Conservation (phyloP, 2,888 invertebrate species). For the Helleia helle region DNA sequence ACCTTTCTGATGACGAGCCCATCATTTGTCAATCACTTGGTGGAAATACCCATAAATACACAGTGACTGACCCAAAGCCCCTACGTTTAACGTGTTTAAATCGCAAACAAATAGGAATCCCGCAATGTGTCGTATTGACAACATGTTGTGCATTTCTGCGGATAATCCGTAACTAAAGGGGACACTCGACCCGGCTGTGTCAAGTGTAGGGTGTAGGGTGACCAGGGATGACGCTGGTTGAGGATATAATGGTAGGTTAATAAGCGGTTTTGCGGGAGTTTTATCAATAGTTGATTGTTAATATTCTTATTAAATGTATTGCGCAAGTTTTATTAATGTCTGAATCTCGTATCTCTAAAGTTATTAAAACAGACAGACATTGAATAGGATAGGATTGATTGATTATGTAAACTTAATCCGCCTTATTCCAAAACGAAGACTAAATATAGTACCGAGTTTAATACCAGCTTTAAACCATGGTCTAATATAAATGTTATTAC, state of each 20-base stretch:
- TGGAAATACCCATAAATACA: not conserved
- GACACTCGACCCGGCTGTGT: slow-evolving; percentile 39
- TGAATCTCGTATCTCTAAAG: too few species aligned
- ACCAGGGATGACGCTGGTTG: slow-evolving; percentile 27
- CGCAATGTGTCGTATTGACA: slow-evolving; percentile 36
- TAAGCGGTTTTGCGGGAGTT: slow-evolving; percentile 3
- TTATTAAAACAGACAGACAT: too few species aligned
- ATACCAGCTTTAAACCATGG: too few species aligned
- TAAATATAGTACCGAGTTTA: too few species aligned
- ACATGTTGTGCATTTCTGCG: slow-evolving; percentile 62
- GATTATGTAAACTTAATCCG: too few species aligned
- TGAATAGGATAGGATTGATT: too few species aligned
- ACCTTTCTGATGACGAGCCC: too few species aligned
- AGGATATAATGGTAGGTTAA: not conserved
- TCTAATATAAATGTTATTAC: too few species aligned
- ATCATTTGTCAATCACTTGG: not conserved
- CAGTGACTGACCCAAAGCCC: slow-evolving; percentile 8
- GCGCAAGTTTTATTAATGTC: too few species aligned
- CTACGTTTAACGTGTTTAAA: slow-evolving; percentile 1
- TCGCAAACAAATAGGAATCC: slow-evolving; percentile 8
- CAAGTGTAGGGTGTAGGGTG: slow-evolving; percentile 37
- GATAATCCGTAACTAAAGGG: slow-evolving; percentile 62
- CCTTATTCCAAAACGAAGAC: too few species aligned
- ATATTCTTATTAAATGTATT: too few species aligned
- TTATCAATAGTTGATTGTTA: too few species aligned